A percentile compares a stretch with the other conserved stretches of the same genome.
Conservation (phyloP, 2,888 invertebrate species). For the Conus canariensis region DNA sequence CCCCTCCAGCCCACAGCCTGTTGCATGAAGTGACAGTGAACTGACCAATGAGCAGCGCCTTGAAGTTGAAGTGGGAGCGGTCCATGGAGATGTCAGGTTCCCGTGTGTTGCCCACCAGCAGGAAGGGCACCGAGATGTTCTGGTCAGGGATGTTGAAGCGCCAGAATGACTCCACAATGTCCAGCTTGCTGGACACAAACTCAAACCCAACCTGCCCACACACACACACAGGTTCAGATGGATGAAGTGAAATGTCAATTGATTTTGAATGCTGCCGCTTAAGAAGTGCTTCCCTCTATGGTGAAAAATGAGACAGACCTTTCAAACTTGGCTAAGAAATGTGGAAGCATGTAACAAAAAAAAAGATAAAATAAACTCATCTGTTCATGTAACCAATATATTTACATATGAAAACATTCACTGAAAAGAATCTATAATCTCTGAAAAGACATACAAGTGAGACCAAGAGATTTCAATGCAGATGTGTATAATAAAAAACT, state of each 20-base stretch:
- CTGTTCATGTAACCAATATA: no score
- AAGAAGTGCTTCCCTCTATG: not conserved
- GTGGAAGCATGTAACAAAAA: not conserved
- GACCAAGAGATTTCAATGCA: no score
- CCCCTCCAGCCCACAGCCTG: no score
- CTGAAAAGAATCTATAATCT: no score
- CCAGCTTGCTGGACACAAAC: conserved; percentile 84
- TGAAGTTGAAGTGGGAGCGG: conserved; percentile 83
- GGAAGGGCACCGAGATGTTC: conserved; percentile 81
- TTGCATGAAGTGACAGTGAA: not conserved
- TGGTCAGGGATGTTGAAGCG: conserved; percentile 83
- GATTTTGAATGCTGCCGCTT: no score
- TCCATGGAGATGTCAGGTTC: conserved; percentile 84
- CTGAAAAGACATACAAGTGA: no score
- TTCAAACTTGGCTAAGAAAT: not conserved
- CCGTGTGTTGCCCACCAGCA: conserved; percentile 84
- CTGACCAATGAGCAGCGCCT: conserved; percentile 83
- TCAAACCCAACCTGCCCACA: conserved; percentile 82
- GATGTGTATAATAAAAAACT: no score
- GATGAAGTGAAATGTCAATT: no score
- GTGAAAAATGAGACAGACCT: not conserved
- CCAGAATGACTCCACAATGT: conserved; percentile 85
- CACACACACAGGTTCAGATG: not conserved
- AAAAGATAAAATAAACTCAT: not conserved
- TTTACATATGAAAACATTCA: no score